Evolutionary conservation across 1,140 invertebrate species (phyloP), one percentile per base, ranked within the genome.

Genomic region (Magallana angulata): DNA sequence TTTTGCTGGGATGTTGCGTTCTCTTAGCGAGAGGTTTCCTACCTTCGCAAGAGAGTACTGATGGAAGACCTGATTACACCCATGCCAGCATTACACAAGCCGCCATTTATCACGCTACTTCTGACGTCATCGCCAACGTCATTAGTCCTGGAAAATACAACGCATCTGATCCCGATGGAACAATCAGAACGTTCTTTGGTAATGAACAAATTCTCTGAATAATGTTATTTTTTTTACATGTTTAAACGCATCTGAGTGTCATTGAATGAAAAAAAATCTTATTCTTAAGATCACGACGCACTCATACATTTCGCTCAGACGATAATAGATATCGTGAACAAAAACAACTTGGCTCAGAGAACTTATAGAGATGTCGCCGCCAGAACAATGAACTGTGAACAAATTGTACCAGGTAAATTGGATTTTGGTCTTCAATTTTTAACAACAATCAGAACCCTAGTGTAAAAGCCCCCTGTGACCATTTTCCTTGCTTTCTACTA

Each of bases 21-120:
- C 68, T 9, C 24, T 12, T 12, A 30, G 14, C 1, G 24, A 30
- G 24, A 12, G 9, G 24, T 30, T 82, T 82, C 57, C 18, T 82
- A 58, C 81, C 81, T 6, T 57, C 56, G 16, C 18, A 82, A 57
- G 81, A 82, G 18, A 82, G 81, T 7, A 58, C 81, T 9, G 18
- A 9, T 16, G 81, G 81, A n/a, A 18, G 81, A 57, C 36, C 56
- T 5, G 81, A 82, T 24, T 58, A 82, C 81, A 82, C 56, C 9
- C 81, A 82, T 57, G 81, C 81, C 48, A 82, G 81, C 81, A 82
- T 82, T n/a, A 82, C 81, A n/a, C 56, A 82, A 16, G 48, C 81
- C 14, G 81, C 14, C 18, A 82, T 82, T n/a, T 82, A 82, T 56
- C 4, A 57, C 2, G 81, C 81, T 82, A 12, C 16, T 58, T 36